Conservation (phyloP, 2,797 vertebrate genomes). For the Semotilus atromaculatus region DNA sequence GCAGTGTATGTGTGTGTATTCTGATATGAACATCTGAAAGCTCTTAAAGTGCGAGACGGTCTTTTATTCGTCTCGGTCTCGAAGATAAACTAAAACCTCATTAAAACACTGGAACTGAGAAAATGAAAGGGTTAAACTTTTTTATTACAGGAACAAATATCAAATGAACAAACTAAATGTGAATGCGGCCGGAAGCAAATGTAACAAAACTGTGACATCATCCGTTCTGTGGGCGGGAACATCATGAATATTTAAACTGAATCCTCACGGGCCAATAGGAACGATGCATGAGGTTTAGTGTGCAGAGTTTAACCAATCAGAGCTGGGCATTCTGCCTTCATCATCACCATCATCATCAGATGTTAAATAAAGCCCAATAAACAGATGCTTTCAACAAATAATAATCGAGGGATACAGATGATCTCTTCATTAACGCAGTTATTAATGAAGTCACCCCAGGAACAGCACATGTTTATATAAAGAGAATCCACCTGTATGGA, state of each 20-base stretch:
- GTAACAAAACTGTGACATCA: not conserved
- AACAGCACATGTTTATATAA: not conserved
- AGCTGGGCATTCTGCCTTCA: not conserved
- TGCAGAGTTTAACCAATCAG: not conserved
- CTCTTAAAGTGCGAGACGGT: too few species aligned
- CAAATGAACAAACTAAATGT: slow-evolving; percentile 75
- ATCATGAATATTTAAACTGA: not conserved
- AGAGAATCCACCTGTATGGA: not conserved
- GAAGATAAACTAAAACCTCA: too few species aligned
- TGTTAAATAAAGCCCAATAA: not conserved
- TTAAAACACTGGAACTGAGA: not conserved
- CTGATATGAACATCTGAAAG: too few species aligned
- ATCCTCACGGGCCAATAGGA: not conserved
- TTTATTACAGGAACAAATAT: slow-evolving; percentile 73
- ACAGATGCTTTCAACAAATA: not conserved
- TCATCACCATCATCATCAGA: not conserved
- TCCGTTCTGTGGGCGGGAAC: not conserved
- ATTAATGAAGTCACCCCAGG: not conserved
- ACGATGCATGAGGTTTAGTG: not conserved
- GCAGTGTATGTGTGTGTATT: too few species aligned
- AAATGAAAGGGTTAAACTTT: slow-evolving; percentile 72
- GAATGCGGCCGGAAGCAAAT: slow-evolving; percentile 62
- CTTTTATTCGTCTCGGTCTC: too few species aligned
- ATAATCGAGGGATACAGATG: not conserved
- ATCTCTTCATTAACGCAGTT: not conserved